phyloP scores from a whole-genome alignment of 2,113 vertebrate species.

The Dasyurus viverrinus region DNA sequence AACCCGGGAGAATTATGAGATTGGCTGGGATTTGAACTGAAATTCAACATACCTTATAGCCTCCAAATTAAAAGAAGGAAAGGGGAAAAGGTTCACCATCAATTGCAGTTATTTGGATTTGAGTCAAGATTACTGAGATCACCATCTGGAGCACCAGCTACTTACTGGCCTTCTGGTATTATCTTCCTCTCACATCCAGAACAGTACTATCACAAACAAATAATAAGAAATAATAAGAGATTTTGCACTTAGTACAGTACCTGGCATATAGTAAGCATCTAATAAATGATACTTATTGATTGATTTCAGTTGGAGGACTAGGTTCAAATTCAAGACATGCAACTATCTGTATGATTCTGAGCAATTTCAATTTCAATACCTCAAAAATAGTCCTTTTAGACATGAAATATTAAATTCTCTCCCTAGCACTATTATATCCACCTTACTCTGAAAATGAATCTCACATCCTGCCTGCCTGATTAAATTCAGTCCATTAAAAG shows the following conservation, averaged over 20 bases:
- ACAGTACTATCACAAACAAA: neutral
- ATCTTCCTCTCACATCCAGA: neutral
- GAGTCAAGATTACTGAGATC: neutral
- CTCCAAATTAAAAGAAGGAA: neutral
- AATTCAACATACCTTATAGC: neutral
- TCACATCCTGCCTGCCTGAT: neutral
- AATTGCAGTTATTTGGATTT: neutral
- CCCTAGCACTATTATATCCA: neutral
- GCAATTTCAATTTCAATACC: neutral
- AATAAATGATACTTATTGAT: neutral
- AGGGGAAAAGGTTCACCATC: neutral
- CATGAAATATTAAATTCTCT: neutral
- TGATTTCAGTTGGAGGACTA: neutral
- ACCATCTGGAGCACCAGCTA: neutral
- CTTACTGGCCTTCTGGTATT: neutral
- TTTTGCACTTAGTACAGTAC: neutral
- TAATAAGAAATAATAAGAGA: neutral
- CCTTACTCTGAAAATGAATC: neutral
- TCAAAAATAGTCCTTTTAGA: neutral
- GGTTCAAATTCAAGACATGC: neutral
- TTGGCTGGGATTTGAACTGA: neutral
- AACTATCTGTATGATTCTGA: neutral
- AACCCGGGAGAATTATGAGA: neutral
- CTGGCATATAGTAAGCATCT: neutral
- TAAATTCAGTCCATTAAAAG: neutral